Base-by-base conservation (phyloP, 2,113 vertebrate species). In the Sylvia atricapilla region DNA sequence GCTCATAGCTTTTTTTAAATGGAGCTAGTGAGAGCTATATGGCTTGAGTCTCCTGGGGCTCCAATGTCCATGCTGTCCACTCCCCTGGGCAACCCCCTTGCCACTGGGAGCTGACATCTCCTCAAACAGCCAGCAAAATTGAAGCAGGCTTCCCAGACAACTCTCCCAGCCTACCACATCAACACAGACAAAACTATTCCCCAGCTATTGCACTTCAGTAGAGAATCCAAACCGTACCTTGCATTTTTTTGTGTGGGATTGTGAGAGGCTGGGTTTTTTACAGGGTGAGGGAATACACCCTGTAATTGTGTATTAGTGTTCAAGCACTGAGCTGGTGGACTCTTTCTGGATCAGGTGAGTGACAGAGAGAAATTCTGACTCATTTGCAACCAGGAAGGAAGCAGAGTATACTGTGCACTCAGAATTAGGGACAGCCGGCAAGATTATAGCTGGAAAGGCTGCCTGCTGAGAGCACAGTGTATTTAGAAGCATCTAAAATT, bases 401-500 rank as follows among this genome's bases (percentile, higher is more conserved):
- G 77, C 1, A 1, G 49, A 89, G 60, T 74, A 55, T 89, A 81
- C 47, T 23, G 7, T 79, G 69, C 60, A 62, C 89, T 84, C 62
- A 87, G 84, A 92, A 87, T 92, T 92, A 92, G 87, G 89, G 81
- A 89, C 87, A 94, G 87, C 94, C 91, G 1, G 74, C 4, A 31
- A 84, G 80, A 95, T 75, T 94, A 84, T 82, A 94, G 77, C 60
- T 95, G 73, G 87, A 92, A 95, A 95, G 69, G 41, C 93, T 82
- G 84, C 91, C 74, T 92, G 77, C 91, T 87, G 95, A 93, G 91
- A 92, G 69, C 76, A 80, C 81, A 73, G 84, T 55, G 84, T 93
- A 80, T 93, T 94, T 91, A 96, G 94, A 94, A 89, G 43, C 89
- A 94, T 84, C 96, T 93, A 95, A 95, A 93, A 94, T 93, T 94